Conservation (phyloP, 64 coral and sea anemone genomes). For the Exaiptasia diaphana region DNA sequence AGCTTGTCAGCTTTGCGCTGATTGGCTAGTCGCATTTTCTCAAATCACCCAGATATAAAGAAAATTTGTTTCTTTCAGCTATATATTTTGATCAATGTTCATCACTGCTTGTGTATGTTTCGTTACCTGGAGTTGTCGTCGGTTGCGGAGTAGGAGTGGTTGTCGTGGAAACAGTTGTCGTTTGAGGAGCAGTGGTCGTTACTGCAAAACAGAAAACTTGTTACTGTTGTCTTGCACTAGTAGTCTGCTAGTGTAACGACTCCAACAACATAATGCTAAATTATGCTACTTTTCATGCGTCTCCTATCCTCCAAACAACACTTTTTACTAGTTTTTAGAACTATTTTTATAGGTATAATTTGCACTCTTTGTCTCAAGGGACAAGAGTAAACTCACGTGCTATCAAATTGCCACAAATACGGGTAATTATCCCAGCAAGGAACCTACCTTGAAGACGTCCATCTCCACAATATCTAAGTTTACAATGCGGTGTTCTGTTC, state of each 20-base stretch:
- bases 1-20: not conserved
- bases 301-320: not conserved
- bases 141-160: not conserved
- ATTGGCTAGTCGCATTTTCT: not conserved
- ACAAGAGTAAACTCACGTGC: not conserved
- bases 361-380: not conserved
- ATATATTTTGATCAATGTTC: not conserved
- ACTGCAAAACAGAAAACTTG: not conserved
- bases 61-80: not conserved
- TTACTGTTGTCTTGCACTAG: not conserved
- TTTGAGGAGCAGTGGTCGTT: not conserved
- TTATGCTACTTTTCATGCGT: not conserved
- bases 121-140: not conserved
- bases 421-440: not conserved
- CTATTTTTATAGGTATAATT: not conserved
- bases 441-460: not conserved
- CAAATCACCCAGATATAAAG: not conserved
- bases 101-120: not conserved
- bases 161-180: not conserved
- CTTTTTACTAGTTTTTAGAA: not conserved
- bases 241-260: not conserved
- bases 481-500: not conserved
- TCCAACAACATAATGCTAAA: not conserved
- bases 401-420: not conserved
- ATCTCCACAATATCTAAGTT: conserved; percentile 10